phyloP scores from a whole-genome alignment of 2,797 vertebrate genomes.

The Karalla daura region DNA sequence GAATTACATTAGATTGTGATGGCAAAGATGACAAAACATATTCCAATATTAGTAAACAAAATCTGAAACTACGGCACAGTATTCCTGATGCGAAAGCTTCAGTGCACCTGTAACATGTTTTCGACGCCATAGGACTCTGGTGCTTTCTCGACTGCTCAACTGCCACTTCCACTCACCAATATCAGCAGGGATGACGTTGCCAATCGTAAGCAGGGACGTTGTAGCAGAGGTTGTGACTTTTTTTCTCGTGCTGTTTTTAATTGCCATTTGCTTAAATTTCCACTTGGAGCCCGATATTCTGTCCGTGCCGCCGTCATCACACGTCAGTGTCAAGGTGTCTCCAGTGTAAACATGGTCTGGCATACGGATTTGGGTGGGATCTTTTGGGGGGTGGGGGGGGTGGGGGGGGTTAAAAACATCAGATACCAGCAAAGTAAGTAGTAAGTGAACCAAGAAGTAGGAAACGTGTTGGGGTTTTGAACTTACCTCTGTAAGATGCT shows the following conservation, averaged over 20 bases:
- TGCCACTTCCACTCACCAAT: slow-evolving; percentile 62
- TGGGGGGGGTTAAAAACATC: no score
- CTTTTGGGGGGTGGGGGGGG: no score
- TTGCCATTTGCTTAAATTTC: slow-evolving; percentile 37
- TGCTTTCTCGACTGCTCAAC: neutral
- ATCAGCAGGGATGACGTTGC: slow-evolving; percentile 35
- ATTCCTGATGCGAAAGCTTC: no score
- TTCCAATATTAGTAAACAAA: no score
- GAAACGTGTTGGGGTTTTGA: neutral
- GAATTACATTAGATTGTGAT: no score
- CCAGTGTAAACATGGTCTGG: slow-evolving; percentile 13
- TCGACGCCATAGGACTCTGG: no score
- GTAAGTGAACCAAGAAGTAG: neutral
- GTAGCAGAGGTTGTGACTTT: fast-evolving
- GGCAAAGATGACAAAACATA: no score
- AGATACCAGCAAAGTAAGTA: neutral
- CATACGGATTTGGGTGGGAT: fast-evolving
- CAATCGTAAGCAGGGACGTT: slow-evolving; percentile 40
- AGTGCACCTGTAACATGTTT: no score
- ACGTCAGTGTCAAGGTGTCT: slow-evolving; percentile 35
- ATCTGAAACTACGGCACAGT: no score
- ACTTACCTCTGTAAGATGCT: slow-evolving; percentile 49
- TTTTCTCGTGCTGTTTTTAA: slow-evolving; percentile 1
- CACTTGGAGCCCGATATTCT: slow-evolving; percentile 5
- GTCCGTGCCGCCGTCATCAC: neutral